Evolutionary conservation across 2,113 vertebrate species (phyloP), one percentile per base, ranked within the genome.

Genomic region (Grallaria varia): DNA sequence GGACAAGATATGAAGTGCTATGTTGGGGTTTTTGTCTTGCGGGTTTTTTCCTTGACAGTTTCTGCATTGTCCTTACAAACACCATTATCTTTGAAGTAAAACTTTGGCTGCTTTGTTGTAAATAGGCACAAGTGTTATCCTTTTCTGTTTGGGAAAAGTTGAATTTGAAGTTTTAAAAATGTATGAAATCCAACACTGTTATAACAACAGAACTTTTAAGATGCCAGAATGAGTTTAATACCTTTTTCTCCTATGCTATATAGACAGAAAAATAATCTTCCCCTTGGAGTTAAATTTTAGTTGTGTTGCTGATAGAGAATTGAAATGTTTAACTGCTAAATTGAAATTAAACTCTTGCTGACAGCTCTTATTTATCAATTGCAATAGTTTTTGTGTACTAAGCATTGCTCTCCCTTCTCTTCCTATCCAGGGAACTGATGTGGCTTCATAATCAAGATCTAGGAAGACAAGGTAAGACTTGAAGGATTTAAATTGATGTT

Each of bases 391-490:
- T 19, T 42, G 16, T 52, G 44, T 37, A 4, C 31, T 66, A 17
- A 95, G 14, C 12, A 9, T 66, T 69, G 10, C 35, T 96, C 10
- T 90, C 35, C 14, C 6, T 24, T 90, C 45, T 80, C 24, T 86
- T 73, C 21, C 39, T 37, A 4, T n/a, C 6, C 27, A 72, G 47
- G 45, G 16, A 35, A 37, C 10, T 55, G 84, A 40, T 55, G 42
- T 5, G 40, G 10, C 52, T 74, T 74, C 68, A 18, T 8, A 27
- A 47, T 52, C 56, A 52, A 93, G 71, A 67, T 28, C 55, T 31
- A 7, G 33, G 50, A 94, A 74, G 67, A 47, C 27, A 88, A 96
- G 79, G 79, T 90, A 97, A 50, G 86, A 20, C 35, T 64, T 64
- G 28, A 72, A 91, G 63, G 37, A 59, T 4, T 15, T 66, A 37